Base-by-base conservation (phyloP, 2,113 vertebrate species). In the Petromus typicus region DNA sequence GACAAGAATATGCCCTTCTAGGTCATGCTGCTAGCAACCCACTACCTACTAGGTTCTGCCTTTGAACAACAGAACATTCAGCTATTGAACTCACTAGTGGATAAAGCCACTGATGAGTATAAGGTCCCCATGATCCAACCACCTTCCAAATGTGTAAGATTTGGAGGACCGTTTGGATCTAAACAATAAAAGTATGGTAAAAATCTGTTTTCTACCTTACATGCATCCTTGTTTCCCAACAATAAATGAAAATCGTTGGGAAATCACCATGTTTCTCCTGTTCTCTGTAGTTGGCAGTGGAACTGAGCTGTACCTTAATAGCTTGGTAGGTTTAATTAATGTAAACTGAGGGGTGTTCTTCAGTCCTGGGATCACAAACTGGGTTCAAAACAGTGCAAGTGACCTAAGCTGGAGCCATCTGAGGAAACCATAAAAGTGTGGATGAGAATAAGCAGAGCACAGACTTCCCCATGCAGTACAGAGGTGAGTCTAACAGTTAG, bases 301-400 rank as follows among this genome's bases (percentile, higher is more conserved):
- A 23, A 61, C 51, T 84, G 76, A 93, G 16, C 84, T 37, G 22
- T 76, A 22, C 40, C 32, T 45, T 76, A 79, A 59, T 14, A 85
- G 27, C 56, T 57, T 18, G 51, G 11, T 91, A 30, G 23, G 12
- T 75, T 86, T 67, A 66, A 51, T 82, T 56, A 57, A 22, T n/a
- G 71, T 37, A 40, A 84, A 59, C 23, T 71, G 34, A 51, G 89
- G 30, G 78, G 13, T 48, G 73, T 63, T 48, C 71, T 40, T 84
- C 61, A 95, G 9, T 81, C 32, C 56, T n/a, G 3, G 43, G n/a
- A 64, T 54, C 56, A 51, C 6, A 0, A 64, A 30, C 64, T 87
- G 79, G 30, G 48, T 78, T 95, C 81, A 91, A 43, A 89, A 78
- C 51, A 59, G 2, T 67, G 63, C 87, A 75, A 27, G 34, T 95